Evolutionary conservation across 2,888 invertebrate species (phyloP).

Genomic region (Dryococelus australis): DNA sequence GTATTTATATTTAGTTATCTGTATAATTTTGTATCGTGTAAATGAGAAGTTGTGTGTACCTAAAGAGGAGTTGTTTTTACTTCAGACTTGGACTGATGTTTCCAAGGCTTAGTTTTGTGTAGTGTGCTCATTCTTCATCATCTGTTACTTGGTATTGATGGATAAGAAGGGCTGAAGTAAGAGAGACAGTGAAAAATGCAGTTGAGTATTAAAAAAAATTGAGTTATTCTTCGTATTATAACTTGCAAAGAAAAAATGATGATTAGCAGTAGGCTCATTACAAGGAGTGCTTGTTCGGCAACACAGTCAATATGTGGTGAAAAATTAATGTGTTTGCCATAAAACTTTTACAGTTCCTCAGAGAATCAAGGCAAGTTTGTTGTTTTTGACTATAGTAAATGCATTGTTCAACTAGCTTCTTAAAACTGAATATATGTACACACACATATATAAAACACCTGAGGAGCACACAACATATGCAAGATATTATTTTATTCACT

Average conservation of each 20-base stretch:
- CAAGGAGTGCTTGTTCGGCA: conserved; percentile 7
- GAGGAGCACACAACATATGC: background rate
- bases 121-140: conserved; percentile 5
- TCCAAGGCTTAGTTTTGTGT: conserved; percentile 16
- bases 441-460: background rate
- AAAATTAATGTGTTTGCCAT: background rate
- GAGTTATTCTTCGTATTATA: background rate
- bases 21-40: background rate
- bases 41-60: background rate
- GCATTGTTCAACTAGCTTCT: conserved; percentile 1
- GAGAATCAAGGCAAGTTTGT: background rate
- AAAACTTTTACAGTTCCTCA: background rate
- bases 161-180: background rate
- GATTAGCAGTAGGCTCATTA: conserved; percentile 10
- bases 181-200: background rate
- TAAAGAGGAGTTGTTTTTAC: background rate
- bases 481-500: background rate
- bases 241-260: background rate
- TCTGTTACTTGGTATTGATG: background rate
- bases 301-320: background rate
- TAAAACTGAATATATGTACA: conserved; percentile 23
- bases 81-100: background rate
- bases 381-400: background rate
- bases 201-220: background rate
- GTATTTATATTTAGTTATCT: background rate